Percentiles rank a stretch among this genome's conserved stretches.
phyloP scores from a whole-genome alignment of 2,113 vertebrate genomes.

The Dicerorhinus sumatrensis region DNA sequence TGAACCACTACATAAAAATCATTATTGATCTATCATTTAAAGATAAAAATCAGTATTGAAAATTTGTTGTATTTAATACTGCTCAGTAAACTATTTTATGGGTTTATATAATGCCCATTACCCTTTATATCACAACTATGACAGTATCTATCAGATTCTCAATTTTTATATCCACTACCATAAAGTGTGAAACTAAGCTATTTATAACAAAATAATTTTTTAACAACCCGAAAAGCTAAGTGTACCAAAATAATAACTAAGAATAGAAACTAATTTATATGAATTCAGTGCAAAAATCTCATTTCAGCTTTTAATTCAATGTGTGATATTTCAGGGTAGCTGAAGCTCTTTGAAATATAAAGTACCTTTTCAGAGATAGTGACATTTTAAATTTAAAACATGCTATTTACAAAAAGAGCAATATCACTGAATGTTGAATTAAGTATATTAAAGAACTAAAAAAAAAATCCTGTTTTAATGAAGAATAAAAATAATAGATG shows the following conservation, averaged over 20 bases:
- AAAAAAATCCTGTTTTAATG: neutral
- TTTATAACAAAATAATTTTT: neutral
- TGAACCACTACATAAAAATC: neutral
- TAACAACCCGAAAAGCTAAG: constrained; percentile 10
- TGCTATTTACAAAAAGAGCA: neutral
- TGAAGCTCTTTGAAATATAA: constrained; percentile 22
- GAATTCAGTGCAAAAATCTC: constrained; percentile 2
- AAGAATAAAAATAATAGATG: neutral
- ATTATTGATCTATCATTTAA: neutral
- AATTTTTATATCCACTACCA: neutral
- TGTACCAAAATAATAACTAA: neutral
- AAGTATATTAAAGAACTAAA: neutral
- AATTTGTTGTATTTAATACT: neutral
- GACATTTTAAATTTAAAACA: constrained; percentile 32
- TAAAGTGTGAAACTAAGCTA: neutral
- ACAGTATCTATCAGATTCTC: neutral
- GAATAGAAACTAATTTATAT: neutral
- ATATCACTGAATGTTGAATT: neutral
- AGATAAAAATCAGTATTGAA: constrained; percentile 50
- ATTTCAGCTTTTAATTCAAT: neutral
- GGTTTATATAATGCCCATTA: neutral
- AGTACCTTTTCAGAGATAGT: neutral
- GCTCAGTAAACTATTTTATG: neutral
- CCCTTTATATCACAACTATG: neutral
- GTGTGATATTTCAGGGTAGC: neutral